Base-by-base conservation (phyloP, 2,113 vertebrate genomes). In the Sardina pilchardus region DNA sequence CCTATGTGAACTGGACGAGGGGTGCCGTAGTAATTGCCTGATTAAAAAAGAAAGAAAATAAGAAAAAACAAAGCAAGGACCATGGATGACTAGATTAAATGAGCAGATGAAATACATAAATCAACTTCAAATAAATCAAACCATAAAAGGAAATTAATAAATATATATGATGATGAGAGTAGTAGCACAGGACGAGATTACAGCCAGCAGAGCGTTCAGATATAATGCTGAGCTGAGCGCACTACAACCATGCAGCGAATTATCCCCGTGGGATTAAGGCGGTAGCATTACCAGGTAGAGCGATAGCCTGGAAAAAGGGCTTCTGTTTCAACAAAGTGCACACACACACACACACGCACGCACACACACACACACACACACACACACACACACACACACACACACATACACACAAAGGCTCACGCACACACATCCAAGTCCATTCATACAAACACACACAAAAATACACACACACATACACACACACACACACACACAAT, bases 11-110 rank as follows among this genome's bases (percentile, higher is more conserved):
- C 92, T 0, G 95, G 95, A 43, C 95, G 94, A 21, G 95, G 95
- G 3, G 95, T 96, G 75, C 95, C 95, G 84, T 96, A 96, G 88
- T 96, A 96, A 88, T 96, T 96, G 43, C 94, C 95, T 96, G 88
- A 59, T 67, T 67, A 30, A 67, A 43, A 50, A 86, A 63, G 26
- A 17, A 39, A 86, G 45, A 82, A 24, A 43, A 21, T 12, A 8
- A 50, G 50, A 71, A 34, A 34, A 85, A 59, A 59, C 5, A 59
- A 59, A 6, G 19, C 21, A 59, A 59, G 19, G 56, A 59, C 4
- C 14, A 59, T 59, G 26, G 63, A 30, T 67, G n/a, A 63, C n/a
- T 59, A 7, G 24, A 59, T 63, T n/a, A 63, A 26, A 63, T 10
- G 30, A 9, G 2, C n/a, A 67, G 8, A 30, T 67, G 12, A 12